Percentiles rank a stretch among this genome's conserved stretches.
These are phyloP conservation scores for Poecilus cupreus DNA, from an alignment of 2,888 invertebrate genomes.

Conservation along the genomic window DNA sequence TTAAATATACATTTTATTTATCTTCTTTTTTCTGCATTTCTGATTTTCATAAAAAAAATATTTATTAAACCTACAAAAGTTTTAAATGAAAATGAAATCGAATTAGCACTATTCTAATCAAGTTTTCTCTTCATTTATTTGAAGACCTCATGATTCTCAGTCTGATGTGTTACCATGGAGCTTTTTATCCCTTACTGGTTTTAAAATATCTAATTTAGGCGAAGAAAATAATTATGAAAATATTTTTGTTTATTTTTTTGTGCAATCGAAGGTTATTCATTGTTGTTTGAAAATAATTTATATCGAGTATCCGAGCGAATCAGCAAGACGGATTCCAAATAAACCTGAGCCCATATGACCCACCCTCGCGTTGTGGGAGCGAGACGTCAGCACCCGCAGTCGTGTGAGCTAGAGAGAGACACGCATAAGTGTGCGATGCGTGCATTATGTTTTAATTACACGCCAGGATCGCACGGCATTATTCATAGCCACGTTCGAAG, in stretches of 20 bases:
- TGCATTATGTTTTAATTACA: conserved; percentile 72
- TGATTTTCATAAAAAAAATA: too few species aligned
- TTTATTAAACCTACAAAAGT: too few species aligned
- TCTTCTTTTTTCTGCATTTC: too few species aligned
- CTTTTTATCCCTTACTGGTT: too few species aligned
- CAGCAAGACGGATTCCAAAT: conserved; percentile 36
- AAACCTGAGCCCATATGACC: conserved; percentile 34
- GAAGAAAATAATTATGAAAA: conserved; percentile 22
- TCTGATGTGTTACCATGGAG: too few species aligned
- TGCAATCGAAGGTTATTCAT: conserved; percentile 30
- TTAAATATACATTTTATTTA: too few species aligned
- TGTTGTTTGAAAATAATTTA: conserved; percentile 42
- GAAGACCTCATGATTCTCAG: too few species aligned
- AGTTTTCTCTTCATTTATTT: too few species aligned
- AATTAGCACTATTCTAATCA: too few species aligned
- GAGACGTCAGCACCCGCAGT: background rate
- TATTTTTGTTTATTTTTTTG: conserved; percentile 16
- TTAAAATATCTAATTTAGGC: background rate
- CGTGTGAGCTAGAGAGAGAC: background rate
- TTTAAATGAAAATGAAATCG: too few species aligned
- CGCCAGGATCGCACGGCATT: conserved; percentile 71
- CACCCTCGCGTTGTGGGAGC: conserved; percentile 26
- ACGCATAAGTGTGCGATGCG: conserved; percentile 65
- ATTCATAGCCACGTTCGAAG: conserved; percentile 71
- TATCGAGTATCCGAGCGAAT: conserved; percentile 32